These are phyloP conservation scores for Tenthredo livida DNA, from an alignment of 2,888 invertebrate genomes.

Conservation along the genomic window DNA sequence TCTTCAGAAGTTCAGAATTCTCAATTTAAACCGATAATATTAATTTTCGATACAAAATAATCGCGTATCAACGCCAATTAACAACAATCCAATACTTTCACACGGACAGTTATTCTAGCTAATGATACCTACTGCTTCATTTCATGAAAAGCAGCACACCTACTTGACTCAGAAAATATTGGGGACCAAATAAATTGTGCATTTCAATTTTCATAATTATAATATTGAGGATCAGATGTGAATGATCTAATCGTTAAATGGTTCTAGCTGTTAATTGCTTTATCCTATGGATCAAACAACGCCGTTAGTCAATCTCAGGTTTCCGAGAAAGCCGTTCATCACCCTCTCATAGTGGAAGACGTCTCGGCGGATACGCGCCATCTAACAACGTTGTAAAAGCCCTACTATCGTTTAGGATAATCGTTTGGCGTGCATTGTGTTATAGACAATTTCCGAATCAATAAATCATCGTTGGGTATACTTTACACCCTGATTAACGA, in stretches of 20 bases:
- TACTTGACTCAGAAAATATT: too few species aligned
- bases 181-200: too few species aligned
- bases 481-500: background rate
- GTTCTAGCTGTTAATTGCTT: background rate
- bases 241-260: background rate
- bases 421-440: background rate
- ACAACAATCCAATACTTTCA: too few species aligned
- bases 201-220: background rate
- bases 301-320: background rate
- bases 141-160: too few species aligned
- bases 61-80: too few species aligned
- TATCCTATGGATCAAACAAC: background rate
- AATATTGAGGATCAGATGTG: background rate
- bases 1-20: background rate
- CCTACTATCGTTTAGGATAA: background rate
- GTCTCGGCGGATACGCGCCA: background rate
- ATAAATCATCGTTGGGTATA: background rate
- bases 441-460: background rate
- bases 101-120: too few species aligned
- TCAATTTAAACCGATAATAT: background rate
- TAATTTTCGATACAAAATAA: too few species aligned
- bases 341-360: background rate
- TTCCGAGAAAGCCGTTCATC: constrained; percentile 9
- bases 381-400: constrained; percentile 7
- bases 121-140: too few species aligned